A percentile compares a stretch with the other conserved stretches of the same genome.
phyloP scores from a whole-genome alignment of 2,113 vertebrate species.

The Zapornia atra region DNA sequence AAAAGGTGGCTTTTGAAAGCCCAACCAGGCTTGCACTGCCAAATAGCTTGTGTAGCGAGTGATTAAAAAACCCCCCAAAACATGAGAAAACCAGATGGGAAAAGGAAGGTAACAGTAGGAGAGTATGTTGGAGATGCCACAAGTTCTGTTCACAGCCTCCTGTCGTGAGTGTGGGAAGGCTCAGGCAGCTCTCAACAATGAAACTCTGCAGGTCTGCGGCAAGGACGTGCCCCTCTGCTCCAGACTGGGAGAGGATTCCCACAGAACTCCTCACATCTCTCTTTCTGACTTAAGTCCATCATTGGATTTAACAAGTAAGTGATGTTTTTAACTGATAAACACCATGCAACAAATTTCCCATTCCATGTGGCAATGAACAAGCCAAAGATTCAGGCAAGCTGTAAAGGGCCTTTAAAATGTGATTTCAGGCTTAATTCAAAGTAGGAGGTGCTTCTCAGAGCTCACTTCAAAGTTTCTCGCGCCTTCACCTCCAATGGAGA shows the following conservation, averaged over 20 bases:
- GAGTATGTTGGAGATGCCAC: neutral
- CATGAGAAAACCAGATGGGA: neutral
- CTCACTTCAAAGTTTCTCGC: constrained; percentile 22
- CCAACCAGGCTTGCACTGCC: neutral
- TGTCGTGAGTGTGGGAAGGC: neutral
- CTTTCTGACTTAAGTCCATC: constrained; percentile 25
- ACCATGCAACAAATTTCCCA: constrained; percentile 1
- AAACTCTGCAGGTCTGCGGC: constrained; percentile 28
- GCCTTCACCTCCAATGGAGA: constrained; percentile 1
- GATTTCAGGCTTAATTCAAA: constrained; percentile 1
- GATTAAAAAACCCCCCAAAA: neutral
- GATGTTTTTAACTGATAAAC: constrained; percentile 39
- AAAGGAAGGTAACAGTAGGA: neutral
- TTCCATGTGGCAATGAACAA: neutral
- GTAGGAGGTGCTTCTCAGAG: constrained; percentile 4
- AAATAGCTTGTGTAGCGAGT: neutral
- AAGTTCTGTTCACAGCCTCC: neutral
- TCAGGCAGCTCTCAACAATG: constrained; percentile 25
- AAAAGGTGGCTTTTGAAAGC: constrained; percentile 12
- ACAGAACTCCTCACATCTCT: neutral
- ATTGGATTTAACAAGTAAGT: constrained; percentile 49
- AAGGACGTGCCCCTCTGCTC: constrained; percentile 3
- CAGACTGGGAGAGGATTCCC: neutral
- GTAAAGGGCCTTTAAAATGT: neutral
- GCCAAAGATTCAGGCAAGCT: constrained; percentile 14